Percentiles rank a stretch among this genome's conserved stretches.
These are phyloP conservation scores for Tapirus terrestris DNA, from an alignment of 2,113 vertebrate species.

Conservation along the genomic window DNA sequence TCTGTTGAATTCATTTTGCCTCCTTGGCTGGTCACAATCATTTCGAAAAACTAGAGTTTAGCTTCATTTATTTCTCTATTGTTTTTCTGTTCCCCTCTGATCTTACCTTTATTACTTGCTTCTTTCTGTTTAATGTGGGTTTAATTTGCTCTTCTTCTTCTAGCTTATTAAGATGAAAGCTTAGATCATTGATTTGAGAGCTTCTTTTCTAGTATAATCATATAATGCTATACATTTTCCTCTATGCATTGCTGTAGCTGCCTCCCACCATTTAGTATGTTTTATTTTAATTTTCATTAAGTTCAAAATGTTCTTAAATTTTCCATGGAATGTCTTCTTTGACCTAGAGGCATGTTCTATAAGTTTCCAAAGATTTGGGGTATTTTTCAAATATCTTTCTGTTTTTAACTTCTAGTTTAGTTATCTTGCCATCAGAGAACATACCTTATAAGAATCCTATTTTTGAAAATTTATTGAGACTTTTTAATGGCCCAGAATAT, in stretches of 20 bases:
- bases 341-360: neutral
- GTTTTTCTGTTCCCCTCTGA: neutral
- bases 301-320: neutral
- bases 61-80: neutral
- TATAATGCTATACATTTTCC: slow-evolving; percentile 11
- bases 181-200: slow-evolving; percentile 18
- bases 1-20: neutral
- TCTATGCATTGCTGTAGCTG: slow-evolving; percentile 1
- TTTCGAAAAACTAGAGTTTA: neutral
- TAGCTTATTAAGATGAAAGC: neutral
- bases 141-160: neutral
- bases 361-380: neutral
- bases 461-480: neutral
- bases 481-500: neutral
- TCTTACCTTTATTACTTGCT: neutral
- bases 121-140: neutral
- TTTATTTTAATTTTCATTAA: slow-evolving; percentile 29
- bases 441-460: neutral
- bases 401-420: slow-evolving; percentile 21
- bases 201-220: neutral
- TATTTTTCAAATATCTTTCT: neutral
- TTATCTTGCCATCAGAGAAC: neutral
- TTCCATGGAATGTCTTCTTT: neutral
- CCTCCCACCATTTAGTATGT: neutral
- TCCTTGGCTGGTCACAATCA: neutral